Percentiles rank a stretch among this genome's conserved stretches.
Evolutionary conservation across 1,140 invertebrate species (phyloP).

Genomic region (Aphis gossypii): DNA sequence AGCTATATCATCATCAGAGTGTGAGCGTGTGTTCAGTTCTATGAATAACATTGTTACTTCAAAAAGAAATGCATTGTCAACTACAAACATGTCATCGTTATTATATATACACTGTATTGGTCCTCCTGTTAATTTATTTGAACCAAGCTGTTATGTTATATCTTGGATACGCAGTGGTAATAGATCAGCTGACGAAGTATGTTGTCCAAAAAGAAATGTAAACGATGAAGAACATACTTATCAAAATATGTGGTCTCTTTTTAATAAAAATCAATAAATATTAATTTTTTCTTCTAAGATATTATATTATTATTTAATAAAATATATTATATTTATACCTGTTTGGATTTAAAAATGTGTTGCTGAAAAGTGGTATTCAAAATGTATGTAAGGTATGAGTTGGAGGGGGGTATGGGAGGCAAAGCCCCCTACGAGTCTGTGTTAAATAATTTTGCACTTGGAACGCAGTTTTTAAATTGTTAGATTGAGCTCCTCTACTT

Average conservation of each 20-base stretch:
- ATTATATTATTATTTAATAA: too few species aligned
- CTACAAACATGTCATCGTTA: constrained; percentile 23
- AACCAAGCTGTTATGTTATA: constrained; percentile 19
- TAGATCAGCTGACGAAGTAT: constrained; percentile 9
- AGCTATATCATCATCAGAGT: constrained; percentile 17
- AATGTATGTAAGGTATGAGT: too few species aligned
- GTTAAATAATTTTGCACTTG: too few species aligned
- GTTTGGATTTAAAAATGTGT: too few species aligned
- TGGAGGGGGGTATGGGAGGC: too few species aligned
- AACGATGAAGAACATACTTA: constrained; percentile 13
- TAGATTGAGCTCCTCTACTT: too few species aligned
- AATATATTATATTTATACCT: too few species aligned
- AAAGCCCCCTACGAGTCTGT: too few species aligned
- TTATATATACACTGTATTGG: constrained; percentile 33
- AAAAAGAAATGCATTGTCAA: constrained; percentile 38
- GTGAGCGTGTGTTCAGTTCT: constrained; percentile 31
- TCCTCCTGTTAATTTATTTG: constrained; percentile 14
- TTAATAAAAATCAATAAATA: too few species aligned
- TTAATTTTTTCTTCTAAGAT: not conserved
- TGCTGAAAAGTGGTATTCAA: too few species aligned
- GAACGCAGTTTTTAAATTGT: too few species aligned
- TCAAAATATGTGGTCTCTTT: constrained; percentile 14
- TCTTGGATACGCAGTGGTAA: not conserved
- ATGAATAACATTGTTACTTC: constrained; percentile 27
- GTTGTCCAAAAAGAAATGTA: not conserved